Conservation (phyloP, 1,140 invertebrate genomes). For the Drosophila saltans region DNA sequence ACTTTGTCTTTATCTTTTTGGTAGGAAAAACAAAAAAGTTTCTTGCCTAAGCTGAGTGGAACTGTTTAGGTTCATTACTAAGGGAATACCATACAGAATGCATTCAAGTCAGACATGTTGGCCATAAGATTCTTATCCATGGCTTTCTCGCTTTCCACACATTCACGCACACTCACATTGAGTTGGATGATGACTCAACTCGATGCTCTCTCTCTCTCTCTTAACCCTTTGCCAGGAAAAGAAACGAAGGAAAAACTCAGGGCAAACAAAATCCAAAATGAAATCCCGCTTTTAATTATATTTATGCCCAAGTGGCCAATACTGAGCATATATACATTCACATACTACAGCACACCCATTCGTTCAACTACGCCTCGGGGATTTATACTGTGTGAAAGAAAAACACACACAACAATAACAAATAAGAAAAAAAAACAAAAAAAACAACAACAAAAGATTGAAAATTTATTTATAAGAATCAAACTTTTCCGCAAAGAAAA, state of each 20-base stretch:
- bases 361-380: constrained; percentile 28
- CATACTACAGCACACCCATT: background rate
- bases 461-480: constrained; percentile 3
- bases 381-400: constrained; percentile 23
- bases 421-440: constrained; percentile 1
- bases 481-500: background rate
- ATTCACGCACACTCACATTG: constrained; percentile 3
- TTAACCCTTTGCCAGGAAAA: constrained; percentile 51
- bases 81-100: constrained; percentile 40
- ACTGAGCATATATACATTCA: constrained; percentile 25
- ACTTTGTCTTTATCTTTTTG: constrained; percentile 27
- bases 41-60: constrained; percentile 39
- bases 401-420: constrained; percentile 37
- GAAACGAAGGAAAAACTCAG: constrained; percentile 19
- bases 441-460: constrained; percentile 20
- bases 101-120: constrained; percentile 36
- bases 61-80: constrained; percentile 52
- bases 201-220: constrained; percentile 20
- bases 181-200: constrained; percentile 10
- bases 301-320: constrained; percentile 75
- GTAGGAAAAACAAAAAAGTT: constrained; percentile 28
- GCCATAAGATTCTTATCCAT: constrained; percentile 62
- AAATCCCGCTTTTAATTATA: constrained; percentile 76
- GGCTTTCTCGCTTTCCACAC: constrained; percentile 34
- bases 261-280: constrained; percentile 51